Conservation (phyloP, 2,888 invertebrate genomes). For the Melinopterus prodromus region DNA sequence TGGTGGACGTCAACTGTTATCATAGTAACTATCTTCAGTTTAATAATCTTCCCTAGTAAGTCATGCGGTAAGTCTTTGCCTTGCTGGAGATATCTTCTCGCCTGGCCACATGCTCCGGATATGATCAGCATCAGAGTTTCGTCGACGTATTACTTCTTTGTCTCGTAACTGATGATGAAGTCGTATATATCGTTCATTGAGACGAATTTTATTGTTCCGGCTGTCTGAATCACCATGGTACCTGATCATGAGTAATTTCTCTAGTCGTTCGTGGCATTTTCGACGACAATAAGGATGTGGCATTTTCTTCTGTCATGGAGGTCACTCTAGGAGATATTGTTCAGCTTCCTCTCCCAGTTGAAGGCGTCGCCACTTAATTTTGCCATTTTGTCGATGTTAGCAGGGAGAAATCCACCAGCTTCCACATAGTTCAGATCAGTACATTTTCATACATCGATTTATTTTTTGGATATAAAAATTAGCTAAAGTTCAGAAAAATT, state of each 20-base stretch:
- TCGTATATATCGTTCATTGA: slow-evolving; percentile 32
- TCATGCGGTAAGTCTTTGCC: slow-evolving; percentile 27
- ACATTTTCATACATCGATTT: too few relatives aligned
- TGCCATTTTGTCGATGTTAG: not conserved
- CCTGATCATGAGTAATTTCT: slow-evolving; percentile 31
- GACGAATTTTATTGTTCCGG: slow-evolving; percentile 28
- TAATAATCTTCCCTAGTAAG: slow-evolving; percentile 30
- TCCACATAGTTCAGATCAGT: too few relatives aligned
- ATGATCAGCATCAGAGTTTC: slow-evolving; percentile 26
- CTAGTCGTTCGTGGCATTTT: slow-evolving; percentile 26
- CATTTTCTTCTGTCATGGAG: slow-evolving; percentile 28
- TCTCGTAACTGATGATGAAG: slow-evolving; percentile 34
- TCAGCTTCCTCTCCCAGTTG: slow-evolving; percentile 28
- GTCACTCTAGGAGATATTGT: slow-evolving; percentile 22
- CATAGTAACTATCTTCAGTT: slow-evolving; percentile 29
- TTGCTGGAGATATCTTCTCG: slow-evolving; percentile 26
- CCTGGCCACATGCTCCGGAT: slow-evolving; percentile 29
- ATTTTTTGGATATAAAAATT: too few relatives aligned
- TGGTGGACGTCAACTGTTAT: slow-evolving; percentile 30
- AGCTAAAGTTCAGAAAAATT: too few relatives aligned
- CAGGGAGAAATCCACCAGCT: not conserved
- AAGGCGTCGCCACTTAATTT: slow-evolving; percentile 8
- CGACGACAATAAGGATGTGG: slow-evolving; percentile 28
- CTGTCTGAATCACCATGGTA: slow-evolving; percentile 29
- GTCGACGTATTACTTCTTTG: slow-evolving; percentile 28